These are phyloP conservation scores for Proisotoma minuta DNA, from an alignment of 2,888 invertebrate species.

Conservation along the genomic window DNA sequence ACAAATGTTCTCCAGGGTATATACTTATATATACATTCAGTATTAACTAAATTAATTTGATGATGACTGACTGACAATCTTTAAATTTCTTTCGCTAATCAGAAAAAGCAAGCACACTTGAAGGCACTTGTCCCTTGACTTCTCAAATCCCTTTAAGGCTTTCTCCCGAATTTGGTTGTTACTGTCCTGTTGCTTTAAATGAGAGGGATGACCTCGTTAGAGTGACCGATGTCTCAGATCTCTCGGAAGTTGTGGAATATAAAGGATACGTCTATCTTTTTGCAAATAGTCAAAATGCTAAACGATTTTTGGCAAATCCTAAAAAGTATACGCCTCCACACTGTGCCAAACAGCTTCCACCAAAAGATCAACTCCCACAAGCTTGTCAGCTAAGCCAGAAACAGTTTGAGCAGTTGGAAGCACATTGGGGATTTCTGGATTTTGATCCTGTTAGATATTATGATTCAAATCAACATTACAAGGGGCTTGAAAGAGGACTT, in stretches of 20 bases:
- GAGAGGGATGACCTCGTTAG: slow-evolving; percentile 29
- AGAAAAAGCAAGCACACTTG: slow-evolving; percentile 26
- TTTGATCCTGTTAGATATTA: slow-evolving; percentile 37
- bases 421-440: slow-evolving; percentile 34
- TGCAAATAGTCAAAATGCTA: slow-evolving; percentile 16
- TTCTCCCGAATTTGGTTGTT: slow-evolving; percentile 27
- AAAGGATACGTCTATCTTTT: slow-evolving; percentile 31
- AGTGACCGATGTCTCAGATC: slow-evolving; percentile 20
- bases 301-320: slow-evolving; percentile 32
- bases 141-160: slow-evolving; percentile 25
- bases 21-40: background rate
- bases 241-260: slow-evolving; percentile 34
- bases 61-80: background rate
- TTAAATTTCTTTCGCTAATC: background rate
- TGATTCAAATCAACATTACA: slow-evolving; percentile 25
- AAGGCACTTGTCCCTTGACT: slow-evolving; percentile 33
- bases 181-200: slow-evolving; percentile 37
- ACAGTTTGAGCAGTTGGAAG: slow-evolving; percentile 22
- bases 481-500: slow-evolving; percentile 34
- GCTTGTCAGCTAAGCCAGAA: slow-evolving; percentile 15
- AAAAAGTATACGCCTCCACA: slow-evolving; percentile 26
- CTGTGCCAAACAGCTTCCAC: slow-evolving; percentile 20
- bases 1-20: slow-evolving; percentile 14
- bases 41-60: background rate
- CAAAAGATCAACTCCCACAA: slow-evolving; percentile 26